Conservation (phyloP, 2,888 invertebrate genomes). For the Lithophane ornitopus region DNA sequence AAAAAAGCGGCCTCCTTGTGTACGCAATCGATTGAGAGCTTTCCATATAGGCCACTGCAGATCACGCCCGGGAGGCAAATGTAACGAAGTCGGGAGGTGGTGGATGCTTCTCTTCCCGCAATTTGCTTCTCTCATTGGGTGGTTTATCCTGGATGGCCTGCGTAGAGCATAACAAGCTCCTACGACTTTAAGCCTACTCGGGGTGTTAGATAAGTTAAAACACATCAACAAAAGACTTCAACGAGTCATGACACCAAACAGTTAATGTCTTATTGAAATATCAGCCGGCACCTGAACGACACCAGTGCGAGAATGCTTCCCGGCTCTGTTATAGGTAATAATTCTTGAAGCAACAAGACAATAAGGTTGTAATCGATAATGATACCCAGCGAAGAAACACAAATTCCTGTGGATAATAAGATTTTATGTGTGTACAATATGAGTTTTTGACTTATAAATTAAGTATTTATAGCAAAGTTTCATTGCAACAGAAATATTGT, state of each 20-base stretch:
- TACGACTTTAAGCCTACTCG: too few species aligned
- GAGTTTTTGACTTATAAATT: background rate
- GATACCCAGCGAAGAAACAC: background rate
- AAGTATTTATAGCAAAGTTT: background rate
- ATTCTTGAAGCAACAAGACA: background rate
- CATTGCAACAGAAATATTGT: background rate
- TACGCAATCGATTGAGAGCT: too few species aligned
- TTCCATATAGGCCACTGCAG: too few species aligned
- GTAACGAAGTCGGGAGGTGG: too few species aligned
- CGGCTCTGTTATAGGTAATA: background rate
- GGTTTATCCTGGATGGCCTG: too few species aligned
- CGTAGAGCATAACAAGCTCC: too few species aligned
- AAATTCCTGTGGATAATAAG: background rate
- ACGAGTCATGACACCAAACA: background rate
- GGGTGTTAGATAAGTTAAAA: background rate
- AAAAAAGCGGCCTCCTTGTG: too few species aligned
- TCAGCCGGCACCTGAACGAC: too few species aligned
- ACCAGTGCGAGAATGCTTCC: background rate
- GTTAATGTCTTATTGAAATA: conserved; percentile 2
- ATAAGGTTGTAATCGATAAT: background rate
- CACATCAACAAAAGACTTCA: background rate
- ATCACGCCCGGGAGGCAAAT: too few species aligned
- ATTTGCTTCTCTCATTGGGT: too few species aligned
- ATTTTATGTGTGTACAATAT: too few species aligned
- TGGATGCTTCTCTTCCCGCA: too few species aligned